These are phyloP conservation scores for Incurvaria masculella DNA, from an alignment of 2,888 invertebrate species.

Conservation along the genomic window DNA sequence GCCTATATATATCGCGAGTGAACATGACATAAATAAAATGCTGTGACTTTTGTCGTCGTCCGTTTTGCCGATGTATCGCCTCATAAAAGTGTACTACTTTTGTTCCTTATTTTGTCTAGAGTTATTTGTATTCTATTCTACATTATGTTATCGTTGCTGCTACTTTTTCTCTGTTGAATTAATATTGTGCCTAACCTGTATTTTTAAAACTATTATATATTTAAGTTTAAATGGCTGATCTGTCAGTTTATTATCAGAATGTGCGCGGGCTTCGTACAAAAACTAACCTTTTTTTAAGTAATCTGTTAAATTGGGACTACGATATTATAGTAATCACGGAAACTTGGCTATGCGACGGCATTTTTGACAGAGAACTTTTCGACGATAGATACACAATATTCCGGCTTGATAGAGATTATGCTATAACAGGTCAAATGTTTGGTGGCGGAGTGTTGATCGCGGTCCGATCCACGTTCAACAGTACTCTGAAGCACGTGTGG, in stretches of 20 bases:
- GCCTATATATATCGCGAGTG: neutral
- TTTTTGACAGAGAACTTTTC: neutral
- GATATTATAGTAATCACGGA: neutral
- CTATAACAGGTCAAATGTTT: neutral
- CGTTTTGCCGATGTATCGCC: too few relatives aligned
- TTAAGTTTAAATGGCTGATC: neutral
- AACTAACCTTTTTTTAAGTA: neutral
- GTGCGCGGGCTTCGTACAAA: neutral
- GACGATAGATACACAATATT: neutral
- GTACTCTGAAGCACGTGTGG: neutral
- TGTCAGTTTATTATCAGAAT: neutral
- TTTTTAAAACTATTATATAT: too few relatives aligned
- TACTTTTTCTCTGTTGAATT: too few relatives aligned
- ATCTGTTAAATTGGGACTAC: neutral
- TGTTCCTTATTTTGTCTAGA: too few relatives aligned
- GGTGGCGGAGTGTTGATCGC: neutral
- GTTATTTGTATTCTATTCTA: too few relatives aligned
- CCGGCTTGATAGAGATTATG: neutral
- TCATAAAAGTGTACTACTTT: too few relatives aligned
- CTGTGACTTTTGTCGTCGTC: too few relatives aligned
- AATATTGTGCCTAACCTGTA: too few relatives aligned
- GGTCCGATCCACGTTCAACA: neutral
- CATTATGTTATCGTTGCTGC: too few relatives aligned
- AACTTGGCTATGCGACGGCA: neutral
- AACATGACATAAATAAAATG: neutral